These are phyloP conservation scores for Andrena camellia DNA, from an alignment of 2,888 invertebrate species.

Conservation along the genomic window DNA sequence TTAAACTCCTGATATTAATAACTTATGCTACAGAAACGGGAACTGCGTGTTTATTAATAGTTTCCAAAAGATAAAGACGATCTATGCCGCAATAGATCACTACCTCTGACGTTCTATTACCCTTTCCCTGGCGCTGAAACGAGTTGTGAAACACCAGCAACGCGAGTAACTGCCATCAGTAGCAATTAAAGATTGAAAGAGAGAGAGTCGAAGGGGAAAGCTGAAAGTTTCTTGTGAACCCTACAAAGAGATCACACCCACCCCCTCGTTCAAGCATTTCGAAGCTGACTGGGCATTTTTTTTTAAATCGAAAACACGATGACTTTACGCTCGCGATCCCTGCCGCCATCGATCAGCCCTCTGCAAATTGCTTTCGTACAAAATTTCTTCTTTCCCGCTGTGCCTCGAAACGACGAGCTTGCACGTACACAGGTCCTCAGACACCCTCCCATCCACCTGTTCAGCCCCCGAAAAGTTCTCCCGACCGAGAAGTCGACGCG, in stretches of 20 bases:
- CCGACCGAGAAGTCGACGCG: constrained; percentile 75
- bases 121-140: too few species aligned
- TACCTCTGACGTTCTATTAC: too few species aligned
- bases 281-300: constrained; percentile 46
- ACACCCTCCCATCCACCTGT: constrained; percentile 41
- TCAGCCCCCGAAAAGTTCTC: constrained; percentile 61
- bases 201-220: neutral
- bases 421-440: constrained; percentile 61
- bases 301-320: constrained; percentile 70
- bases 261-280: constrained; percentile 21
- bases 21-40: too few species aligned
- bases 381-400: constrained; percentile 54
- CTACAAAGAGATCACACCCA: neutral
- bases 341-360: constrained; percentile 61
- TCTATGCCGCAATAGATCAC: too few species aligned
- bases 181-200: neutral
- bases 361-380: constrained; percentile 76
- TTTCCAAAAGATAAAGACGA: too few species aligned
- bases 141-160: neutral
- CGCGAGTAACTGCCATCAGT: neutral
- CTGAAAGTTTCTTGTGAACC: constrained; percentile 4
- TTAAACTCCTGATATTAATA: too few species aligned
- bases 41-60: too few species aligned
- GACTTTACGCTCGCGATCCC: constrained; percentile 59
- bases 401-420: constrained; percentile 53